Evolutionary conservation across 2,797 vertebrate species (phyloP).

Genomic region (Rhinoraja longicauda): DNA sequence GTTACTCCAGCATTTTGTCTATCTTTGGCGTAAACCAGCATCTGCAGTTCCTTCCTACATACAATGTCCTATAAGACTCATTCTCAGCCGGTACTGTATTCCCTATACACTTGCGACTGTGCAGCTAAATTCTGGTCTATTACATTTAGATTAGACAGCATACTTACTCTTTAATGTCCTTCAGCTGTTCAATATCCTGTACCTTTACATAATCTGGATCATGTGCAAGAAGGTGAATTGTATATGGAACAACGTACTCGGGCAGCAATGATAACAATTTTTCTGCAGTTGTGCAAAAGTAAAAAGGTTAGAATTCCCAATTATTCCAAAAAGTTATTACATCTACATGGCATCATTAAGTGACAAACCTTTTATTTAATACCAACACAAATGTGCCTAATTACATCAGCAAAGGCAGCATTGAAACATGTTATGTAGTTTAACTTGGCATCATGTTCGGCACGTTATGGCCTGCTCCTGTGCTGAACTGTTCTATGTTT

Average conservation of each 20-base stretch:
- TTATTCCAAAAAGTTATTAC: neutral
- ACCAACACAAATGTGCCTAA: neutral
- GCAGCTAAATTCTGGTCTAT: no score
- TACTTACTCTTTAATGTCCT: constrained; percentile 97
- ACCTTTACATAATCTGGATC: constrained; percentile 97
- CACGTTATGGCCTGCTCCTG: no score
- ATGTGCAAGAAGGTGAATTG: constrained; percentile 93
- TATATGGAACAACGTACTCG: constrained; percentile 94
- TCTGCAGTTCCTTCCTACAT: no score
- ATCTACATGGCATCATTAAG: neutral
- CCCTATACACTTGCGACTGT: no score
- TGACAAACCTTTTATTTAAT: neutral
- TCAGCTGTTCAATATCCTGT: constrained; percentile 94
- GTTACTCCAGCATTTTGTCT: no score
- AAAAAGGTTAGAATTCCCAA: neutral
- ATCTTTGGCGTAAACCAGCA: no score
- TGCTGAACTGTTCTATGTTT: neutral
- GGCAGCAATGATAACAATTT: constrained; percentile 91
- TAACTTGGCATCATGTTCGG: no score
- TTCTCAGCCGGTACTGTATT: no score
- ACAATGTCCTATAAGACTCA: no score
- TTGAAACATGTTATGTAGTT: no score
- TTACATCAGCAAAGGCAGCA: neutral
- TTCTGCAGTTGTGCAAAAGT: constrained; percentile 61
- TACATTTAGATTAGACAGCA: neutral